Evolutionary conservation across 2,888 invertebrate genomes (phyloP), one percentile per base, ranked within the genome.

Genomic region (Tromatobia lineatoria): DNA sequence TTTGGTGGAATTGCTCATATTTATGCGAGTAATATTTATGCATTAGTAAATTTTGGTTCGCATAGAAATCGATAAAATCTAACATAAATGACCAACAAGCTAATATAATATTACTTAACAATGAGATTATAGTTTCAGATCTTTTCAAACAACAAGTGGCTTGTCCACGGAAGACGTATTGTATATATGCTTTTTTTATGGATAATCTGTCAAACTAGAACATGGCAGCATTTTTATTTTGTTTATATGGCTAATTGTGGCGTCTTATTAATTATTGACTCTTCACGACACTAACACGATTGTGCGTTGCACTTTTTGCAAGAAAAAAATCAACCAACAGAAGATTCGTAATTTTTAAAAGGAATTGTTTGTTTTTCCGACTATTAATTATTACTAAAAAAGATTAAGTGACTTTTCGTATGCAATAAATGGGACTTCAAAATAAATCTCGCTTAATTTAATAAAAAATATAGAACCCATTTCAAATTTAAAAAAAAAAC

Each of bases 101-200:
- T 38, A 66, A 66, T 42, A 18, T 64, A 25, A 67, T 20, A 34
- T 29, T 69, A 50, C n/a, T 67, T 29, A 74, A 82, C 61, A 74
- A 61, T 78, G 67, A 47, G 54, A 74, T 79, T 57, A 47, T 54
- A 54, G 13, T 18, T 50, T 74, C 74, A 70, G 82, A 82, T 75
- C 64, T 54, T 82, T 38, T 61, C n/a, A 52, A 82, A 82, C 73
- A 74, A 66, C 66, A 25, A 34, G 52, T 78, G 74, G 29, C 15
- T 82, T 66, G 54, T 59, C 61, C 70, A 79, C 61, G 82, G 82
- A 82, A 82, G 78, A 82, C 82, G 74, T 82, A 54, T 13, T 18
- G 20, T 54, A 54, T 38, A 52, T 38, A 54, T 42, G 34, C 52
- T 20, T 23, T 42, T 67, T 42, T 4, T 50, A 73, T 69, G 34